Percentiles rank a stretch among this genome's conserved stretches.
phyloP scores from a whole-genome alignment of 1,140 invertebrate genomes.

The Branchinecta lindahli region DNA sequence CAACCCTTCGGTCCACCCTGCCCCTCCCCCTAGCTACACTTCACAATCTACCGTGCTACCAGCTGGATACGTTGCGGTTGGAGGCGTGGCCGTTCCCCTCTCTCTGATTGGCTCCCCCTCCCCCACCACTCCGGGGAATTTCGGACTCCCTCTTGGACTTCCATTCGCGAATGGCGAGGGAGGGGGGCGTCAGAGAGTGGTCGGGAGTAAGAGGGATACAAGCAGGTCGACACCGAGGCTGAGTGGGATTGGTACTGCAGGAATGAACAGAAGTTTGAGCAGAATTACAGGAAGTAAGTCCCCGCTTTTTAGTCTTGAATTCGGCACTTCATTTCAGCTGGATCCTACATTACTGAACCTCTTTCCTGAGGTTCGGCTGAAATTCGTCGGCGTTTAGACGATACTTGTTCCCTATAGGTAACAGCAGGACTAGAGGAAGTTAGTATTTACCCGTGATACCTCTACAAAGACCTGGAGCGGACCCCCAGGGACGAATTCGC shows the following conservation, averaged over 20 bases:
- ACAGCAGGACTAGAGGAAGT: not conserved
- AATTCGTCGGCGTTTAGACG: not conserved
- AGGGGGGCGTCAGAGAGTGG: not conserved
- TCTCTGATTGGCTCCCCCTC: constrained; percentile 2
- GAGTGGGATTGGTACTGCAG: not conserved
- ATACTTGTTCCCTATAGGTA: not conserved
- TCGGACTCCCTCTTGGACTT: not conserved
- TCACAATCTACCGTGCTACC: not conserved
- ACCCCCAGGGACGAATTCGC: no score
- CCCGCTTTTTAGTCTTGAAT: not conserved
- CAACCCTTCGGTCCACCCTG: not conserved
- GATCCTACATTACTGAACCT: not conserved
- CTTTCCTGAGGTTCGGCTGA: not conserved
- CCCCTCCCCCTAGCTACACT: not conserved
- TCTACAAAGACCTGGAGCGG: no score
- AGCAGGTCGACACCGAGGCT: not conserved
- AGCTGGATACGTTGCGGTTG: not conserved
- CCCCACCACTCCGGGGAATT: not conserved
- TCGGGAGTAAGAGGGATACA: not conserved
- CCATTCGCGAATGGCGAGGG: not conserved
- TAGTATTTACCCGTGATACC: no score
- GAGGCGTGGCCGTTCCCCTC: not conserved
- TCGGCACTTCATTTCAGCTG: not conserved
- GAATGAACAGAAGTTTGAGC: constrained; percentile 6
- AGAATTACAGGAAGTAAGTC: constrained; percentile 3